phyloP scores from a whole-genome alignment of 2,113 vertebrate species.

The Gorsachius goisagi region DNA sequence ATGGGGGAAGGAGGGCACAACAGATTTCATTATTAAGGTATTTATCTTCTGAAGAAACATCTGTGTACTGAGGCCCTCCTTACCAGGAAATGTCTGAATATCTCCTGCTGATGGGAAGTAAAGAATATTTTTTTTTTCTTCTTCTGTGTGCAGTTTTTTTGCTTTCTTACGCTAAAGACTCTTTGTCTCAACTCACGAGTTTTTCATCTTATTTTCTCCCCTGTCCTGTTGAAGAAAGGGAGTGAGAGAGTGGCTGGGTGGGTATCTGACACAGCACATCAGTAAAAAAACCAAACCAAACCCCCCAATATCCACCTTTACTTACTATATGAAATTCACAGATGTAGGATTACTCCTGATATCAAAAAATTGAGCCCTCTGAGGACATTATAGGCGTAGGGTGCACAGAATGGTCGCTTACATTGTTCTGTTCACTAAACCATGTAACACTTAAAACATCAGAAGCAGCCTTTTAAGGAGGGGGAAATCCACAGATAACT shows the following conservation, averaged over 20 bases:
- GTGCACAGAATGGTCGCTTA: not conserved
- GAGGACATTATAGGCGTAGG: not conserved
- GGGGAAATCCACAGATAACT: not conserved
- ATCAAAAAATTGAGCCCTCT: not conserved
- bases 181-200: not conserved
- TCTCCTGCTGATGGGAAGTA: not conserved
- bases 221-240: too few species aligned
- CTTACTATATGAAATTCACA: not conserved
- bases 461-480: not conserved
- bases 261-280: not conserved
- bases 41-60: not conserved
- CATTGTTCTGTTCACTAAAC: not conserved
- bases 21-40: rapidly evolving
- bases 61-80: not conserved
- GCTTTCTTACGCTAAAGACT: not conserved
- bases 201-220: not conserved
- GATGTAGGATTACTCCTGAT: not conserved
- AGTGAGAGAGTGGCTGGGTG: not conserved
- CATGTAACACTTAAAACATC: not conserved
- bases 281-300: not conserved
- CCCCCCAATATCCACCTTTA: not conserved
- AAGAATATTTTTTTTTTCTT: not conserved
- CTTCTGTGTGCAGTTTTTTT: not conserved
- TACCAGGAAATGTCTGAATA: not conserved
- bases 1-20: not conserved